phyloP scores from a whole-genome alignment of 2,888 invertebrate species.

The Zhengitettix transpicula region DNA sequence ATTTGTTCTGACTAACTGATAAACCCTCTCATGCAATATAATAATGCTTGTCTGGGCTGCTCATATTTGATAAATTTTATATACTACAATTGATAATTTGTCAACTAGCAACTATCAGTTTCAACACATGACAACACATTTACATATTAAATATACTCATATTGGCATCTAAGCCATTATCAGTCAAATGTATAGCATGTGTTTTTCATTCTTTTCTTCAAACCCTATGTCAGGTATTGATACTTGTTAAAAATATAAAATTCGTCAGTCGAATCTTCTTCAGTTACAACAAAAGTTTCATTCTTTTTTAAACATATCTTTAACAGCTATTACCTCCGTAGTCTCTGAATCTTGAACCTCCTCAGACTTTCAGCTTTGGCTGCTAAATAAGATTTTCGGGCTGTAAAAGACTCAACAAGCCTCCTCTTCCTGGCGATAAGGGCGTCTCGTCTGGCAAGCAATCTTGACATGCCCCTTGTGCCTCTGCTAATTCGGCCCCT shows the following conservation, averaged over 20 bases:
- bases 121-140: not conserved
- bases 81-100: too few relatives aligned
- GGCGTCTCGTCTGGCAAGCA: constrained; percentile 12
- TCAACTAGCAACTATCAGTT: not conserved
- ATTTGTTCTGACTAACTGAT: too few relatives aligned
- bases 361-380: constrained; percentile 23
- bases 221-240: not conserved
- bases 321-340: constrained; percentile 24
- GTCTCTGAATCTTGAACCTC: constrained; percentile 26
- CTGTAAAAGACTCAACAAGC: constrained; percentile 11
- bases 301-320: constrained; percentile 1
- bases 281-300: too few relatives aligned
- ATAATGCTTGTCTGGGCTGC: too few relatives aligned
- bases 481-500: constrained; percentile 13
- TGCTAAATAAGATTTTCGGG: constrained; percentile 12
- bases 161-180: not conserved
- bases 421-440: constrained; percentile 12
- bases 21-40: too few relatives aligned
- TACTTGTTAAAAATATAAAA: too few relatives aligned
- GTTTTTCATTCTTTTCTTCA: not conserved
- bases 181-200: not conserved
- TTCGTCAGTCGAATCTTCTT: too few relatives aligned
- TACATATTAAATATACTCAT: not conserved
- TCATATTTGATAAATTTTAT: too few relatives aligned
- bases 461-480: constrained; percentile 12